Percentiles rank a stretch among this genome's conserved stretches.
phyloP scores from a whole-genome alignment of 1,140 invertebrate species.

The Drosophila kohkoa region DNA sequence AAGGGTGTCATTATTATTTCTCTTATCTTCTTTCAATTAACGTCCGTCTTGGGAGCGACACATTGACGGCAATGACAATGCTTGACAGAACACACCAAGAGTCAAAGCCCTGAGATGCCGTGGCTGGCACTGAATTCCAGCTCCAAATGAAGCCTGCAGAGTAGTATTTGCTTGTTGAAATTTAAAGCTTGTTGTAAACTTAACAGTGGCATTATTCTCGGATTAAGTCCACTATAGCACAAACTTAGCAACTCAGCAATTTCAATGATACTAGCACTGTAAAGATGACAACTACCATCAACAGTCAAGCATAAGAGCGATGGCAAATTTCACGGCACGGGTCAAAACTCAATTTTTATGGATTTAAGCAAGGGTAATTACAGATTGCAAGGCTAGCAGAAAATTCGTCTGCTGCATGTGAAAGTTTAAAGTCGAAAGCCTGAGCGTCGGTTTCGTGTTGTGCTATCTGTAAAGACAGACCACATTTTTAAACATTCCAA shows the following conservation, averaged over 20 bases:
- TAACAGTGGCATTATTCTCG: constrained; percentile 55
- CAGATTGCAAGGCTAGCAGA: constrained; percentile 67
- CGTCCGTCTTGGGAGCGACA: background rate
- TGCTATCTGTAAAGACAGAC: constrained; percentile 7
- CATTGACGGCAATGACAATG: constrained; percentile 45
- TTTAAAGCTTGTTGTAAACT: constrained; percentile 17
- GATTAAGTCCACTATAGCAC: constrained; percentile 49
- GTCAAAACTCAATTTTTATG: constrained; percentile 44
- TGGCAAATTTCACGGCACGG: constrained; percentile 9
- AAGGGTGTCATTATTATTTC: constrained; percentile 11
- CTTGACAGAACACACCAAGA: constrained; percentile 34
- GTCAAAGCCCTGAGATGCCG: constrained; percentile 28
- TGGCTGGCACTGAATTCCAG: constrained; percentile 6
- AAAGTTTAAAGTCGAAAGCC: constrained; percentile 2
- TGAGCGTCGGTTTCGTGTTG: background rate
- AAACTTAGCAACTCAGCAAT: constrained; percentile 52
- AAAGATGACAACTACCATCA: constrained; percentile 17
- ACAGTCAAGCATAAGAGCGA: constrained; percentile 2
- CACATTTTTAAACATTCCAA: constrained; percentile 57
- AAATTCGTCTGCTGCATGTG: constrained; percentile 64
- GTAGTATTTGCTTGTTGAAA: constrained; percentile 13
- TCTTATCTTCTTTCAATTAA: constrained; percentile 45
- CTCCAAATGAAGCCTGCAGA: background rate
- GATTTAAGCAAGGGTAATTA: constrained; percentile 6
- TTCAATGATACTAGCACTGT: constrained; percentile 4